Conservation (phyloP, 2,113 vertebrate species). For the Nibea albiflora region DNA sequence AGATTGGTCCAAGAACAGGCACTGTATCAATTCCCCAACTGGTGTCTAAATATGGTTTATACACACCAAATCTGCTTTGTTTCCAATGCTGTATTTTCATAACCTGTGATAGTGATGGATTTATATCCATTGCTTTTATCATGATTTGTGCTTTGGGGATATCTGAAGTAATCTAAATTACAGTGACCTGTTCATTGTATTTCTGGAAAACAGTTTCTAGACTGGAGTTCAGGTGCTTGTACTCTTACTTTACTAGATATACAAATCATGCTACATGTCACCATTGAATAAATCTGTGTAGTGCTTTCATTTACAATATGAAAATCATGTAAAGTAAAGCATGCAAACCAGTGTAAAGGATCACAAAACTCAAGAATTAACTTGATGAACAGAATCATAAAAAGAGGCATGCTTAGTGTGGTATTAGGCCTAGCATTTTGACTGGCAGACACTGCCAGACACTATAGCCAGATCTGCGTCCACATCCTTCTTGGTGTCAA, state of each 20-base stretch:
- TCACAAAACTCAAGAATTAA: not conserved
- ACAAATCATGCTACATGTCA: not conserved
- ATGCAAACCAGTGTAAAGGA: not conserved
- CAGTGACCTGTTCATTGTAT: not conserved
- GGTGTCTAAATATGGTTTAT: constrained; percentile 4
- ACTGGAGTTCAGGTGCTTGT: not conserved
- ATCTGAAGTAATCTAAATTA: constrained; percentile 6
- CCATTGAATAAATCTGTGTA: not conserved
- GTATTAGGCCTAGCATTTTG: not conserved
- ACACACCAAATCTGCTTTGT: constrained; percentile 1
- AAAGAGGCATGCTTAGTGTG: not conserved
- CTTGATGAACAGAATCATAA: not conserved
- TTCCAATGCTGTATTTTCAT: constrained; percentile 17
- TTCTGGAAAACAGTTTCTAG: not conserved
- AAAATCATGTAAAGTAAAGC: not conserved
- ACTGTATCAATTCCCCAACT: constrained; percentile 23
- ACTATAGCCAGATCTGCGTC: not conserved
- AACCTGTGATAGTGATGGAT: not conserved
- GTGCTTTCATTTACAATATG: not conserved
- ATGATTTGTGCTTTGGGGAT: constrained; percentile 9
- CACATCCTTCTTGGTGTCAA: not conserved
- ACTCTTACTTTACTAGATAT: not conserved
- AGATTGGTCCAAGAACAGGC: constrained; percentile 31
- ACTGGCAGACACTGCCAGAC: not conserved
- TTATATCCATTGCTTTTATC: constrained; percentile 4